Percentiles rank a stretch among this genome's conserved stretches.
Evolutionary conservation across 1,140 invertebrate species (phyloP).

Genomic region (Brachionus asplanchnoidis): DNA sequence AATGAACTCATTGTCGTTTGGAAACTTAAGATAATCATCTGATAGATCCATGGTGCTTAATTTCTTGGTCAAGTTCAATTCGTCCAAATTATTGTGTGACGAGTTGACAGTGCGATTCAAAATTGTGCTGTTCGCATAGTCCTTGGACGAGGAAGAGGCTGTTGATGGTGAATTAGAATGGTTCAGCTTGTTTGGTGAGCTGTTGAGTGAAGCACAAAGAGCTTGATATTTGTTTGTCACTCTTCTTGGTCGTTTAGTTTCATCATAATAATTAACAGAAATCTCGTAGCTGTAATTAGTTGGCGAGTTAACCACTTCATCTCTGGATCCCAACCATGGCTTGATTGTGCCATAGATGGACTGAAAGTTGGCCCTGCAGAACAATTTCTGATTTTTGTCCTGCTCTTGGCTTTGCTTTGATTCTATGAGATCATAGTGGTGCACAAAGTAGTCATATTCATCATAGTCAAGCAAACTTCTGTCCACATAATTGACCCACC

Average conservation of each 20-base stretch:
- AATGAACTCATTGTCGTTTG: conserved; percentile 28
- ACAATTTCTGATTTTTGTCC: not conserved
- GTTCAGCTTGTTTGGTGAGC: not conserved
- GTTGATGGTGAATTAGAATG: conserved; percentile 26
- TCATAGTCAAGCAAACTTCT: not conserved
- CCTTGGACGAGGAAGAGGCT: not conserved
- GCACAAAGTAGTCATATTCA: conserved; percentile 29
- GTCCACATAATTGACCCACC: conserved; percentile 35
- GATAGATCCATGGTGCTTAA: not conserved
- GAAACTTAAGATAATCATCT: not conserved
- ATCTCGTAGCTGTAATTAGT: not conserved
- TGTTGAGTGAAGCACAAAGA: not conserved
- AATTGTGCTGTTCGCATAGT: not conserved
- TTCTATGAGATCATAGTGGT: not conserved
- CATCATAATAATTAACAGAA: conserved; percentile 14
- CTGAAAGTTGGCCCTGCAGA: not conserved
- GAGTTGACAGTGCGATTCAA: not conserved
- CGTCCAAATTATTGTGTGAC: not conserved
- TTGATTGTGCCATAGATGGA: not conserved
- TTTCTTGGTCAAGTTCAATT: not conserved
- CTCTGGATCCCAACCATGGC: not conserved
- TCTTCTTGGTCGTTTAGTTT: not conserved
- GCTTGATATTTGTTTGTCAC: not conserved
- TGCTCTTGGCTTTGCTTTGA: not conserved
- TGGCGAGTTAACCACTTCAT: not conserved